These are phyloP conservation scores for Eupithecia subfuscata DNA, from an alignment of 2,888 invertebrate species.

Conservation along the genomic window DNA sequence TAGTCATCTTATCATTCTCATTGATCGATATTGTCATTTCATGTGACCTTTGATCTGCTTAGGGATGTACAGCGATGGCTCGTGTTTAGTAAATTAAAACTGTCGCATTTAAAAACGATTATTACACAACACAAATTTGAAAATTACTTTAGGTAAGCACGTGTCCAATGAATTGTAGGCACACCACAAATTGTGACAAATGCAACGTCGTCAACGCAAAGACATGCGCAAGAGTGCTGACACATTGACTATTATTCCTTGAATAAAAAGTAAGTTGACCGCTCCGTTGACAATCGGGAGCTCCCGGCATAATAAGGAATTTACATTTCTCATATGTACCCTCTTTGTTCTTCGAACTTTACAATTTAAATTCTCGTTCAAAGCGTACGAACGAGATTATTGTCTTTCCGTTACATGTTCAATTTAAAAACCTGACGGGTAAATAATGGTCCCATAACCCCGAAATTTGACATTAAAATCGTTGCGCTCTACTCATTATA, in stretches of 20 bases:
- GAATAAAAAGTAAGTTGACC: slow-evolving; percentile 71
- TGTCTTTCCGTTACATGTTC: slow-evolving; percentile 50
- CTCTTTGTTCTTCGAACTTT: slow-evolving; percentile 54
- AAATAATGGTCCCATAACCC: slow-evolving; percentile 59
- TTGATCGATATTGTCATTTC: not conserved
- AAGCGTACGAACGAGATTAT: slow-evolving; percentile 38
- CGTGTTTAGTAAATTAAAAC: not conserved
- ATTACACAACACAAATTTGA: not conserved
- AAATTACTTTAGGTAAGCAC: not conserved
- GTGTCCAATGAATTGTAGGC: not conserved
- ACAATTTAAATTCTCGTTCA: slow-evolving; percentile 54
- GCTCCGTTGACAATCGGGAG: slow-evolving; percentile 65
- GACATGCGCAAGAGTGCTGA: slow-evolving; percentile 56
- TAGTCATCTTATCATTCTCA: not conserved
- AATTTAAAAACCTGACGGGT: slow-evolving; percentile 63
- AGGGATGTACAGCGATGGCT: not conserved
- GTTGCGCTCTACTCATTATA: slow-evolving; percentile 67
- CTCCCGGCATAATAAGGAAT: slow-evolving; percentile 67
- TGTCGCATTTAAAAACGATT: not conserved
- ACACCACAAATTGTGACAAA: slow-evolving; percentile 42
- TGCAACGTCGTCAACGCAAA: slow-evolving; percentile 48
- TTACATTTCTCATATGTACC: slow-evolving; percentile 65
- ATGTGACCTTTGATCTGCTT: not conserved
- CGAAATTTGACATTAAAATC: slow-evolving; percentile 57
- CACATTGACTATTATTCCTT: slow-evolving; percentile 66